Evolutionary conservation across 2,888 invertebrate species (phyloP).

Genomic region (Lepas anatifera): DNA sequence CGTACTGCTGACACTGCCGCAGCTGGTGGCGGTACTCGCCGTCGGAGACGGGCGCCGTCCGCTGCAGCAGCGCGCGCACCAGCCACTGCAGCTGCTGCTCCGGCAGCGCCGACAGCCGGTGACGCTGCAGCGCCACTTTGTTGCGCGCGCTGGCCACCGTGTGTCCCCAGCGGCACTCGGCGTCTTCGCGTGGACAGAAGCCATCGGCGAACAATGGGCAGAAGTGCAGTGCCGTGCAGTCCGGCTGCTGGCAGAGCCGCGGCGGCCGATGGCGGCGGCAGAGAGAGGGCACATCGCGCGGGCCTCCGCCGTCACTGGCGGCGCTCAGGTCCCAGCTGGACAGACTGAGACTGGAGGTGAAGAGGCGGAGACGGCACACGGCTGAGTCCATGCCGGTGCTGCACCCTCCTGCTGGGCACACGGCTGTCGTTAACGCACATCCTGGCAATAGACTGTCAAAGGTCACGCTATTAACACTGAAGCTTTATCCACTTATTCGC

Average conservation of each 20-base stretch:
- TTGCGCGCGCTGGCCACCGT: neutral
- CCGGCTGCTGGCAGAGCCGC: neutral
- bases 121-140: constrained; percentile 16
- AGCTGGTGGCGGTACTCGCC: neutral
- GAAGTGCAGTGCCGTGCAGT: neutral
- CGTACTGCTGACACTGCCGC: neutral
- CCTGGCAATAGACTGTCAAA: too few species aligned
- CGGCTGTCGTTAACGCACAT: too few species aligned
- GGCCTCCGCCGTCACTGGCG: neutral
- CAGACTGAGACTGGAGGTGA: neutral
- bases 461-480: too few species aligned
- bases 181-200: neutral
- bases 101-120: constrained; percentile 16
- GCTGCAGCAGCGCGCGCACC: constrained; percentile 13
- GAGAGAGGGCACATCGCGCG: neutral
- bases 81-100: constrained; percentile 17
- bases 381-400: too few species aligned
- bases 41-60: constrained; percentile 6
- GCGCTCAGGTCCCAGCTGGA: neutral
- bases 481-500: too few species aligned
- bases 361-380: neutral
- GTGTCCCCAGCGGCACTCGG: neutral
- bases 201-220: neutral
- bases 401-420: too few species aligned
- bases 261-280: neutral